Base-by-base conservation (phyloP, 2,797 vertebrate species). In the Myiotriccus ornatus region DNA sequence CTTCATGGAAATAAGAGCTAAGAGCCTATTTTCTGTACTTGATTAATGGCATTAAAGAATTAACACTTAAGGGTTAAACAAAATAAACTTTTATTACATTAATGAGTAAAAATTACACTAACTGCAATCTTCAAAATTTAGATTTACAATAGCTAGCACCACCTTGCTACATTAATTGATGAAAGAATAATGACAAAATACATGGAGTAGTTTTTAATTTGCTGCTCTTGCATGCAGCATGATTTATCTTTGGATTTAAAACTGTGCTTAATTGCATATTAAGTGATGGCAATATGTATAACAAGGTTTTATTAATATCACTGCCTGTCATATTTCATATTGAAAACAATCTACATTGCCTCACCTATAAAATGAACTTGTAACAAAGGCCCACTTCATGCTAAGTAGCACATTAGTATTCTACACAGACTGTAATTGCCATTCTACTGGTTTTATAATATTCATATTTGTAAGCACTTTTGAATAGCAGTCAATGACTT, bases 211-310 rank as follows among this genome's bases (percentile, higher is more conserved):
- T 64, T 82, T 81, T 96, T 87, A 95, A 94, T 95, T 64, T 92
- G 84, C 89, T 94, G 69, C 15, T 92, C 55, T 44, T 79, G 34
- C 60, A 82, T n/a, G 27, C 3, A 46, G 18, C 65, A 89, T 44
- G 62, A 92, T 80, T 85, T 93, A 93, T 79, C 57, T 84, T 55
- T 50, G 68, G 79, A 90, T 86, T 87, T 93, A 96, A 73, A 94
- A 93, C 44, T 74, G 46, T 70, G 67, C 84, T 95, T 89, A 95
- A 89, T 70, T 94, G 93, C 77, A 81, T 84, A 94, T 95, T 96
- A 93, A 82, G 63, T 69, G 34, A 93, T 5, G 24, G 37, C 59
- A 95, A 57, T 94, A 91, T n/a, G 32, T 78, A 81, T 55, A 95
- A 49, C 30, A 62, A 84, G 86, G 44, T 70, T 85, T 91, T 92